A percentile compares a stretch with the other conserved stretches of the same genome.
These are phyloP conservation scores for Cecropterus lyciades DNA, from an alignment of 1,140 invertebrate genomes.

Conservation along the genomic window DNA sequence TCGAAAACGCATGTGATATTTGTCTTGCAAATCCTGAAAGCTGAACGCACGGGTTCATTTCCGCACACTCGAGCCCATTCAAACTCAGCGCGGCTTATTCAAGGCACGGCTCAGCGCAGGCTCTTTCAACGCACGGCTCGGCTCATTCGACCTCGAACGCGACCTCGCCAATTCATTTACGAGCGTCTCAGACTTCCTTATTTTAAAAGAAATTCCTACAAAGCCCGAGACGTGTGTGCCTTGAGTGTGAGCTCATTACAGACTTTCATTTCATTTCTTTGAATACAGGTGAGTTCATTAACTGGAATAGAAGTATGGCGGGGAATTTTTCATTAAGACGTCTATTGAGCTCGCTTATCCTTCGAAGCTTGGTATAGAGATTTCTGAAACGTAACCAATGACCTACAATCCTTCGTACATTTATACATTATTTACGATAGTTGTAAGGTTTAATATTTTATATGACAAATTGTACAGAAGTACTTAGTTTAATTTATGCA, in stretches of 20 bases:
- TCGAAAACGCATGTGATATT: constrained; percentile 26
- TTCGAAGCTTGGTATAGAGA: constrained; percentile 36
- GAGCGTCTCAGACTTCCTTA: constrained; percentile 54
- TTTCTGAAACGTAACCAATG: constrained; percentile 51
- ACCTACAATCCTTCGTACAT: constrained; percentile 32
- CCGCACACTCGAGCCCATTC: constrained; percentile 24
- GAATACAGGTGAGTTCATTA: constrained; percentile 71
- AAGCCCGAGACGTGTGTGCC: constrained; percentile 57
- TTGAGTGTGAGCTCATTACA: constrained; percentile 70
- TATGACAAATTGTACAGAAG: background rate
- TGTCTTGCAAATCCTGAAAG: constrained; percentile 29
- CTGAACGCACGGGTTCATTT: constrained; percentile 36
- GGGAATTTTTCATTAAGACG: constrained; percentile 71
- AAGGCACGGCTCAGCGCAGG: constrained; percentile 25
- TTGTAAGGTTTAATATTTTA: background rate
- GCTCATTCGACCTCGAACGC: constrained; percentile 24
- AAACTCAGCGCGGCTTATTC: constrained; percentile 27
- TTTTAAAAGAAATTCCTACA: constrained; percentile 68
- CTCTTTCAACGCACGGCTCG: constrained; percentile 28
- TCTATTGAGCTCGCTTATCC: constrained; percentile 48
- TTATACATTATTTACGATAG: background rate
- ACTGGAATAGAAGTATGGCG: constrained; percentile 49
- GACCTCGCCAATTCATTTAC: constrained; percentile 54
- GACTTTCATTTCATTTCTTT: constrained; percentile 69
- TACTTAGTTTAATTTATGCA: background rate